A percentile compares a stretch with the other conserved stretches of the same genome.
Evolutionary conservation across 2,113 vertebrate genomes (phyloP).

Genomic region (Anoura caudifer): DNA sequence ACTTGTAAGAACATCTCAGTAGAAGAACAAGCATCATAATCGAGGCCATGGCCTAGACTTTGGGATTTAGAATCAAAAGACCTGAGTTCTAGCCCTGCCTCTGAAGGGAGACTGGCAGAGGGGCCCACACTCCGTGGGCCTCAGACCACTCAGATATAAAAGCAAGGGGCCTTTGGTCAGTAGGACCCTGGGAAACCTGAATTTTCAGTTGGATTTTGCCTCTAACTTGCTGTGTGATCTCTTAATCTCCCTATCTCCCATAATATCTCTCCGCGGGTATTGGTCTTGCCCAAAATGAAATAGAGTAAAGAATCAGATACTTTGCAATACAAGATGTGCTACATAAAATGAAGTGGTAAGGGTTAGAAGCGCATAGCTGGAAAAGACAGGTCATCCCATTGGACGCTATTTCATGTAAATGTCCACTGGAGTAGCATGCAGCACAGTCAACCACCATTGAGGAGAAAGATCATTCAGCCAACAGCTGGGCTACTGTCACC

Average conservation of each 20-base stretch:
- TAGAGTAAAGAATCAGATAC: not conserved
- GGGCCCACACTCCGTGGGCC: not conserved
- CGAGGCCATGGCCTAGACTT: not conserved
- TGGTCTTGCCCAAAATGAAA: slow-evolving; percentile 14
- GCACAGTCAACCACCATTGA: not conserved
- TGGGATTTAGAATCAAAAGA: slow-evolving; percentile 17
- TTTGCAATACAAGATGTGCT: not conserved
- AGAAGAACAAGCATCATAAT: not conserved
- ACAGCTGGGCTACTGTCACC: not conserved
- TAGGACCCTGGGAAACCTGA: not conserved
- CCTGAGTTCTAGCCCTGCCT: not conserved
- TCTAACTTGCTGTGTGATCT: not conserved
- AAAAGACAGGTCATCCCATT: not conserved
- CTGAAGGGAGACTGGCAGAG: not conserved
- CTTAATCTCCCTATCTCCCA: not conserved
- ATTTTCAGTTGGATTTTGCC: not conserved
- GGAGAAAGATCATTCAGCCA: not conserved
- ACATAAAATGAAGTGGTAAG: not conserved
- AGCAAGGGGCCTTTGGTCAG: not conserved
- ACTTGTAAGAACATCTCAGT: slow-evolving; percentile 12
- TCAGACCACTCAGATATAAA: not conserved
- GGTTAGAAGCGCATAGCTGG: not conserved
- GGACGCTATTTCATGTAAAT: not conserved
- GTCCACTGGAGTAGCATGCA: not conserved
- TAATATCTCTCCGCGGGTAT: not conserved